Base-by-base conservation (phyloP, 2,797 vertebrate species). In the Alauda arvensis region DNA sequence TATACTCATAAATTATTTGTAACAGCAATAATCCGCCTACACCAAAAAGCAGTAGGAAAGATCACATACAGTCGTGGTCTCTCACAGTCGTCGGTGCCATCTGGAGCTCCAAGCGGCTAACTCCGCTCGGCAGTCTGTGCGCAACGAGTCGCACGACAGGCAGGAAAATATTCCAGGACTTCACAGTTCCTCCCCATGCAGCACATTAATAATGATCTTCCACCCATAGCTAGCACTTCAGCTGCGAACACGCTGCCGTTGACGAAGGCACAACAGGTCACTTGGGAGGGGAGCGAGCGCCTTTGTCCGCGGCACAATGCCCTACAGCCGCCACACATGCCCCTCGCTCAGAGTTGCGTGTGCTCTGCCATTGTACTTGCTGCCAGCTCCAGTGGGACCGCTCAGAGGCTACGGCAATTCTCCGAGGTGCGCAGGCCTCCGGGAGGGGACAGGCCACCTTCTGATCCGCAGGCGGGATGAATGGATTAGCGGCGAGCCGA, bases 391-490 rank as follows among this genome's bases (percentile, higher is more conserved):
- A 29, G 12, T 1, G 74, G 78, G 90, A 75, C 72, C 0, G 8
- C 66, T 74, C 12, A 2, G n/a, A 37, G n/a, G 68, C 88, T 34
- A 42, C 37, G 17, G 76, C 85, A 80, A 52, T 75, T 89, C 91
- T 89, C 95, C 23, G 17, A 85, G 89, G 92, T 62, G 87, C 78
- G 57, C 55, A 26, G 92, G 89, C 80, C 86, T 87, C 86, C 1
- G 29, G 80, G 85, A 89, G 93, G 94, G 90, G 88, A 89, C 92
- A 93, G 87, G 78, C 90, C 91, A 93, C 71, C 92, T 81, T 93
- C 90, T 91, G 92, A 95, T 92, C 88, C 89, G 52, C 63, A 91
- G 94, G 87, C 65, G 70, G 93, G 89, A 95, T 95, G 94, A 96
- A 95, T 92, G 95, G 95, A 95, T 97, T 96, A 96, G 83, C 10